These are phyloP conservation scores for Tor tambroides DNA, from an alignment of 2,113 vertebrate genomes.

Conservation along the genomic window DNA sequence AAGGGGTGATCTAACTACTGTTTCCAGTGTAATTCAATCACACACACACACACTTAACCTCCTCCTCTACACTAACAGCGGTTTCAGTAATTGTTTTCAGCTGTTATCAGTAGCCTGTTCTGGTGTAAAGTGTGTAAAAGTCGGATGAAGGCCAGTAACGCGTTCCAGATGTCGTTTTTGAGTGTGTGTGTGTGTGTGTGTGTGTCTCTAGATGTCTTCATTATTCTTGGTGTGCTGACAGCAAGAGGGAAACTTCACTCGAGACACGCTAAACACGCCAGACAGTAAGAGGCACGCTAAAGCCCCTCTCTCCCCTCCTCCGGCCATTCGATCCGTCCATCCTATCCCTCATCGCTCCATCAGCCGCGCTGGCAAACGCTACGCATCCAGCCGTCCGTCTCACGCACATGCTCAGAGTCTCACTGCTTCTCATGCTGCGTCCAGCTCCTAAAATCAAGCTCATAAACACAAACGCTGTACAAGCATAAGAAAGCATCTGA, in stretches of 20 bases:
- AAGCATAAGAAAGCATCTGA: not conserved
- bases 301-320: not conserved
- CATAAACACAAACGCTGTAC: not conserved
- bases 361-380: no score
- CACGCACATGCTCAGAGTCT: not conserved
- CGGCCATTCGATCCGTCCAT: not conserved
- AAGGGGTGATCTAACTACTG: constrained; percentile 30
- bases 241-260: constrained; percentile 27
- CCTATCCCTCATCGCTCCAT: not conserved
- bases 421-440: not conserved
- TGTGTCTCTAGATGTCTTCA: constrained; percentile 26
- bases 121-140: constrained; percentile 23
- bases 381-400: not conserved
- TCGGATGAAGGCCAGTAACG: constrained; percentile 18
- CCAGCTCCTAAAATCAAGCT: not conserved
- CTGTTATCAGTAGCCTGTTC: constrained; percentile 38
- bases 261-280: constrained; percentile 27
- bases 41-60: not conserved
- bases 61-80: not conserved
- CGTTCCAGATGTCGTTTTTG: constrained; percentile 27
- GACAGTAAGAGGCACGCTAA: constrained; percentile 6
- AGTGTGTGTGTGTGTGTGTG: constrained; percentile 38
- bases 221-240: constrained; percentile 36
- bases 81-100: constrained; percentile 26
- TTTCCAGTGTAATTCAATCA: constrained; percentile 20